Evolutionary conservation across 2,113 vertebrate genomes (phyloP), one percentile per base, ranked within the genome.

Genomic region (Arenaria interpres): DNA sequence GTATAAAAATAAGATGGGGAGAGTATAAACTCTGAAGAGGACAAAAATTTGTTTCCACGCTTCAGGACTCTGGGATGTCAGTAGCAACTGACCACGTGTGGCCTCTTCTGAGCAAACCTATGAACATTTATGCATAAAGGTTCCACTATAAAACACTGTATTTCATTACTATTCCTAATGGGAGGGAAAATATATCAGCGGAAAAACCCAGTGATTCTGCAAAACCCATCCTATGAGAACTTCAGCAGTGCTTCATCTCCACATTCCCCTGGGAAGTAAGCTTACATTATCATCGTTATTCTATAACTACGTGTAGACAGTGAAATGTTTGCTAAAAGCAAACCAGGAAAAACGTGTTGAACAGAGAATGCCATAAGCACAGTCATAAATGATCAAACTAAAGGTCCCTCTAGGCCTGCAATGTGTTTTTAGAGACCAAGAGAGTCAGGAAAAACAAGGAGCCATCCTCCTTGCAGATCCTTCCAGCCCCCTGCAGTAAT

Each of bases 1-100:
- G 46, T 90, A 32, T 88, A 95, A 91, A 94, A 96, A 93, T 89
- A 93, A 96, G 30, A 75, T 56, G 41, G 13, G 30, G 66, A 75
- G 12, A 69, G 6, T 32, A 90, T 71, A 75, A 93, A 81, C 22
- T 75, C 79, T 81, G 73, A 91, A 81, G 41, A 50, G 35, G 15
- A 89, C 17, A 60, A 75, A 75, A 92, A 63, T 6, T 51, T n/a
- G 8, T 72, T 89, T 74, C 27, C 10, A 30, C 0, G 1, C 19
- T 72, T 77, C 33, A 75, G 7, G 10, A 56, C 37, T 74, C 24
- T 50, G 73, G 33, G 53, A 32, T 30, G 5, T 64, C 76, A 79
- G 24, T 50, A 75, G 15, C 5, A 64, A 41, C 35, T 57, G 56
- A 72, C 35, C 3, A 2, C 8, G 12, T 59, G 50, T 71, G 72